These are phyloP conservation scores for Poeciliopsis gracilis DNA, from an alignment of 2,797 vertebrate genomes.

Conservation along the genomic window DNA sequence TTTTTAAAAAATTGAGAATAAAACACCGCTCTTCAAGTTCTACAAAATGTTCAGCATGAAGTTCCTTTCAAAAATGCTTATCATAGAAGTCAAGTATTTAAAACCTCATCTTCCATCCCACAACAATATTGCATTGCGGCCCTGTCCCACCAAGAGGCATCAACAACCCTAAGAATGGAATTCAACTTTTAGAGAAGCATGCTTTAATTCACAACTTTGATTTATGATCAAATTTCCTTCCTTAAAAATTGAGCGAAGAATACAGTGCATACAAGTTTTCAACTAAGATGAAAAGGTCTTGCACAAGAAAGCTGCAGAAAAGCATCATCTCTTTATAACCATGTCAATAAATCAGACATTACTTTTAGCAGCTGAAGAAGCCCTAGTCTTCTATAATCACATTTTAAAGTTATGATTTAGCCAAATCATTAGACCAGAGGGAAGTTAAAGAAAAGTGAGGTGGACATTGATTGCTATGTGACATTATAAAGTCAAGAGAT, in stretches of 20 bases:
- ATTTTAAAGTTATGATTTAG: too few relatives aligned
- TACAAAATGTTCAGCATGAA: background rate
- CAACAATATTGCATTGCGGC: background rate
- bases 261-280: too few relatives aligned
- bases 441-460: too few relatives aligned
- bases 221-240: background rate
- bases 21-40: background rate
- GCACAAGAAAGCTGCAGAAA: background rate
- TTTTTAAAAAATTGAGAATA: background rate
- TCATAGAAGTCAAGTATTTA: background rate
- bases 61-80: background rate
- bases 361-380: background rate
- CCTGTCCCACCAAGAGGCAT: background rate
- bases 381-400: too few relatives aligned
- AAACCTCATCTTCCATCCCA: background rate
- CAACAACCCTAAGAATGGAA: background rate
- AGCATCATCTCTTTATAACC: background rate
- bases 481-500: conserved; percentile 6
- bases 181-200: background rate
- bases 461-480: background rate
- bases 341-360: background rate
- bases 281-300: too few relatives aligned
- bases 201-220: background rate
- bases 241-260: too few relatives aligned
- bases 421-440: too few relatives aligned